Base-by-base conservation (phyloP, 2,888 invertebrate genomes). In the Sinohyriopsis cumingii region DNA sequence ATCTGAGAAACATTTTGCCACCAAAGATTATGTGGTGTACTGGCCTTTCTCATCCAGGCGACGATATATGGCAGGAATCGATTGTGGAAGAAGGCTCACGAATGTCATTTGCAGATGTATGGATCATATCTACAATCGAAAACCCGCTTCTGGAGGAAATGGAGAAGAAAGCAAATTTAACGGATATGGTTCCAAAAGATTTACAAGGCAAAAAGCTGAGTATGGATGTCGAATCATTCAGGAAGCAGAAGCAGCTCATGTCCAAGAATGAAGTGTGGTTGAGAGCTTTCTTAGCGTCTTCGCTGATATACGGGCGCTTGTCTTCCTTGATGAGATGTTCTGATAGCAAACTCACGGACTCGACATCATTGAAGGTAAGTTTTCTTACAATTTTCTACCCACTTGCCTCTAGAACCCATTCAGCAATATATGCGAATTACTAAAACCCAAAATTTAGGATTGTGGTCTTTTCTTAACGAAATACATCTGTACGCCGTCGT, bases 191-290 rank as follows among this genome's bases (percentile, higher is more conserved):
- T 22, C 68, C 68, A 3, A 57, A 61, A 24, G 55, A 22, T 20
- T 18, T 63, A 3, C 25, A 56, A 19, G 63, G 59, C 1, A 72
- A 65, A 45, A 72, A 65, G 20, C 66, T 65, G 59, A 59, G 56
- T 24, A 56, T 55, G 12, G 73, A 73, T 60, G 33, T 66, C 54
- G 70, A 71, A 19, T 68, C 70, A 45, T 73, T 73, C n/a, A 65
- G 61, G 12, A 73, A 66, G 53, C 59, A 67, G 28, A 22, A 33
- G 18, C 45, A 56, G 18, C 61, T 65, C 24, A 57, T 22, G 33
- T 53, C 63, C 20, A 53, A 61, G 22, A 53, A 61, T 53, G 54
- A 68, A 18, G 22, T 63, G 7, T 65, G 57, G 62, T 28, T 71
- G 18, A 33, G 65, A n/a, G 68, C 65, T 54, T 68, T 71, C 55